These are phyloP conservation scores for Noctuana brunneofusca DNA, from an alignment of 2,888 invertebrate genomes.

Conservation along the genomic window DNA sequence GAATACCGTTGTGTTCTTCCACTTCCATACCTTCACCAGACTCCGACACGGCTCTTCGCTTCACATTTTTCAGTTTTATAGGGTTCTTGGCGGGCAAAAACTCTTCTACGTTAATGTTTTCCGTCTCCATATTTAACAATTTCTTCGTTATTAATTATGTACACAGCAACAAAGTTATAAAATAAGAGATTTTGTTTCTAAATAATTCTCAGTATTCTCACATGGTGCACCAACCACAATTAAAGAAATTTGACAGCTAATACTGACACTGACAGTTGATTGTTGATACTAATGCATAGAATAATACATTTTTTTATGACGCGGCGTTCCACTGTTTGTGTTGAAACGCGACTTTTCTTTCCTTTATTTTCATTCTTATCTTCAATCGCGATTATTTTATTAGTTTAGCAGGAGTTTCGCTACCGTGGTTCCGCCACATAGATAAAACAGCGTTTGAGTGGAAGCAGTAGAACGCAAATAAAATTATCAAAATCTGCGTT, in stretches of 20 bases:
- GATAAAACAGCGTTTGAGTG: too few relatives aligned
- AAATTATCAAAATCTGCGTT: too few relatives aligned
- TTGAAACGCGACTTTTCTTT: too few relatives aligned
- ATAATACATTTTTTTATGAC: too few relatives aligned
- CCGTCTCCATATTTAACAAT: conserved; percentile 63
- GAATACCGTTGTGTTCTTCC: conserved; percentile 85
- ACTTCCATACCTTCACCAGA: conserved; percentile 85
- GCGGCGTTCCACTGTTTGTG: too few relatives aligned
- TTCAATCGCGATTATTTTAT: too few relatives aligned
- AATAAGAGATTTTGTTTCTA: conserved; percentile 37
- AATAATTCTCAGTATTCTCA: conserved; percentile 49
- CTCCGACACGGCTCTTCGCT: conserved; percentile 75
- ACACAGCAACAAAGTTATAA: conserved; percentile 17
- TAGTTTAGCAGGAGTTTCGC: too few relatives aligned
- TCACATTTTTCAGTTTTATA: conserved; percentile 74
- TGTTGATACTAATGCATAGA: too few relatives aligned
- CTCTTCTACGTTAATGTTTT: conserved; percentile 78
- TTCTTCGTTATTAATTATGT: conserved; percentile 3
- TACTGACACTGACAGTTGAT: conserved; percentile 6
- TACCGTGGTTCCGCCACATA: too few relatives aligned
- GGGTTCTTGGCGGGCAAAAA: conserved; percentile 80
- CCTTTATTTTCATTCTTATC: too few relatives aligned
- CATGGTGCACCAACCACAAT: conserved; percentile 47
- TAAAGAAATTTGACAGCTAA: not conserved
- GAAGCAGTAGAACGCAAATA: not conserved